A percentile compares a stretch with the other conserved stretches of the same genome.
These are phyloP conservation scores for Acrossocheilus wenchowensis DNA, from an alignment of 2,797 vertebrate genomes.

Conservation along the genomic window DNA sequence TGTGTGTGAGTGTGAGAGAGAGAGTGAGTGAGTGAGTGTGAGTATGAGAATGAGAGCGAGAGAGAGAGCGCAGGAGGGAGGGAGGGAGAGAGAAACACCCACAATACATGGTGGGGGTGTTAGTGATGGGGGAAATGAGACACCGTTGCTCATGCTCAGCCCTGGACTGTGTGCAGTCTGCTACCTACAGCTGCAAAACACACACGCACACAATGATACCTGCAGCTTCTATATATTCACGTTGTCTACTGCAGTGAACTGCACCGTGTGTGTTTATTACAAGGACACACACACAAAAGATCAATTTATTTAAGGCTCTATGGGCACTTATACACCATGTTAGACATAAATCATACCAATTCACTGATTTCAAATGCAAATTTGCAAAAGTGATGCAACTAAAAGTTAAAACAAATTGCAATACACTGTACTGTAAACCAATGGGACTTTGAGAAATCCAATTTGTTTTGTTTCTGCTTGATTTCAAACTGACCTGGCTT, in stretches of 20 bases:
- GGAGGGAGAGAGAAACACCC: constrained; percentile 26
- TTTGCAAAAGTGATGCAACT: neutral
- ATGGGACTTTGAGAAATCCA: neutral
- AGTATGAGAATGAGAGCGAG: no score
- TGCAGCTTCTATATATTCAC: constrained; percentile 25
- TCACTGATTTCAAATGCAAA: neutral
- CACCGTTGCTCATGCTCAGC: constrained; percentile 39
- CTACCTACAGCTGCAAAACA: constrained; percentile 26
- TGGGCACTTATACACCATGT: neutral
- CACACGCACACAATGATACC: neutral
- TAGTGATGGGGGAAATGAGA: constrained; percentile 40
- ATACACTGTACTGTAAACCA: neutral
- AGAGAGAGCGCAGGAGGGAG: neutral
- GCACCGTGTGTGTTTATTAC: constrained; percentile 35
- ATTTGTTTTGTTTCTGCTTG: neutral
- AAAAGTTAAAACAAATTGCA: neutral
- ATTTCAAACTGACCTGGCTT: constrained; percentile 1
- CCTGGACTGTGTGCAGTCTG: constrained; percentile 36
- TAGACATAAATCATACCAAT: neutral
- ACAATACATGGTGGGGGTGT: constrained; percentile 16
- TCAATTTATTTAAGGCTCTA: neutral
- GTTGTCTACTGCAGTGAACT: constrained; percentile 39
- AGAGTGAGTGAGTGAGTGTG: neutral
- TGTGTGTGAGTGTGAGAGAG: neutral
- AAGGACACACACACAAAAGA: neutral